These are phyloP conservation scores for Chaitophorus viminalis DNA, from an alignment of 2,888 invertebrate species.

Conservation along the genomic window DNA sequence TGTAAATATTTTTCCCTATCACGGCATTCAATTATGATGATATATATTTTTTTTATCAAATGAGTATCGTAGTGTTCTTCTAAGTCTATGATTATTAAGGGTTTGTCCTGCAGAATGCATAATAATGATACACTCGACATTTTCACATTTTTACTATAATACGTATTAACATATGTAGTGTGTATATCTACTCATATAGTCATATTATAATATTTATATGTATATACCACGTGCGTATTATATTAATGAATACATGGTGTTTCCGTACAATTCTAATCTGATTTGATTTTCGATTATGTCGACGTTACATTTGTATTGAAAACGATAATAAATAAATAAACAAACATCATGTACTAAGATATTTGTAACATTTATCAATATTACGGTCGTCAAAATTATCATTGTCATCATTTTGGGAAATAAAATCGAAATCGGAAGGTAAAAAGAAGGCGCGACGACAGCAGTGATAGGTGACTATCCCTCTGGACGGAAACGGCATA, in stretches of 20 bases:
- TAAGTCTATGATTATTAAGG: too few species aligned
- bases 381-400: not conserved
- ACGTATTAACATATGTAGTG: not conserved
- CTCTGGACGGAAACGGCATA: conserved; percentile 56
- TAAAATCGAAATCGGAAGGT: not conserved
- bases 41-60: too few species aligned
- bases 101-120: too few species aligned
- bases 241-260: not conserved
- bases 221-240: not conserved
- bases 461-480: not conserved
- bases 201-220: too few species aligned
- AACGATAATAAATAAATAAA: not conserved
- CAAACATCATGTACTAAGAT: not conserved
- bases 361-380: not conserved
- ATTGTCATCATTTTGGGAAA: not conserved
- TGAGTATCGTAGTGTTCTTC: too few species aligned
- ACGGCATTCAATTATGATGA: too few species aligned
- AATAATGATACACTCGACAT: too few species aligned
- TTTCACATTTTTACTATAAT: too few species aligned
- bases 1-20: too few species aligned
- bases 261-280: not conserved
- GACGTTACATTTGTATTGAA: not conserved
- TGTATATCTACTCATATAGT: not conserved
- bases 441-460: not conserved
- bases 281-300: not conserved